A percentile compares a stretch with the other conserved stretches of the same genome.
Conservation (phyloP, 2,797 vertebrate species). For the Poeciliopsis paucimaculata region DNA sequence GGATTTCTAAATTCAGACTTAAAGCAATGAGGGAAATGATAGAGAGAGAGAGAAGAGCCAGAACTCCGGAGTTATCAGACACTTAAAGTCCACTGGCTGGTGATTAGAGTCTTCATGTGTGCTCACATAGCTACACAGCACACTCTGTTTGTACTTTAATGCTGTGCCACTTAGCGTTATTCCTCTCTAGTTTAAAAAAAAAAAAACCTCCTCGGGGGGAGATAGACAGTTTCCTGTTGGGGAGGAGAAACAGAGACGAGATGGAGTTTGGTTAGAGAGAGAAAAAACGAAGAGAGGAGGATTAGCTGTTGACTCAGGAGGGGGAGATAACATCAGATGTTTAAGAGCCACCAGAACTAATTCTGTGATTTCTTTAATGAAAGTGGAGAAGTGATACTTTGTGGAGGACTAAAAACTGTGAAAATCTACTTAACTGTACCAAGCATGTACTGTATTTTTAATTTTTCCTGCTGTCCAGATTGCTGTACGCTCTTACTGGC, state of each 20-base stretch:
- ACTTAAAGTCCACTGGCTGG: slow-evolving; percentile 20
- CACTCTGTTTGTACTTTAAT: slow-evolving; percentile 52
- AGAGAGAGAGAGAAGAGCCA: not conserved
- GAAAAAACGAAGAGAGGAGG: slow-evolving; percentile 66
- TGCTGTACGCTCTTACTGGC: slow-evolving; percentile 38
- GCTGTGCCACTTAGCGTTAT: slow-evolving; percentile 54
- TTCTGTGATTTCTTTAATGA: slow-evolving; percentile 79
- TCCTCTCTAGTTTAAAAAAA: slow-evolving; percentile 49
- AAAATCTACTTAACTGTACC: slow-evolving; percentile 65
- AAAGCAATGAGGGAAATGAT: not conserved
- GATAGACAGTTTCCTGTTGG: slow-evolving; percentile 19
- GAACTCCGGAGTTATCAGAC: not conserved
- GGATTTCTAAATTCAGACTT: slow-evolving; percentile 17
- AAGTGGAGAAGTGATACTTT: slow-evolving; percentile 71
- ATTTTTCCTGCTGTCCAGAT: slow-evolving; percentile 34
- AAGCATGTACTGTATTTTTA: slow-evolving; percentile 44
- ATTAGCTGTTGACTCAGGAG: slow-evolving; percentile 81
- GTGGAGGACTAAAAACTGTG: slow-evolving; percentile 63
- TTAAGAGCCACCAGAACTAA: slow-evolving; percentile 79
- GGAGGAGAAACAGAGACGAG: slow-evolving; percentile 36
- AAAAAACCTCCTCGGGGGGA: slow-evolving; percentile 49
- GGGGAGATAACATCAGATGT: slow-evolving; percentile 79
- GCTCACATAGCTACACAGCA: slow-evolving; percentile 28
- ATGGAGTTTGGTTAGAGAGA: slow-evolving; percentile 48
- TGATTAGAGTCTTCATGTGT: slow-evolving; percentile 40